Evolutionary conservation across 2,113 vertebrate species (phyloP).

Genomic region (Salvelinus alpinus): DNA sequence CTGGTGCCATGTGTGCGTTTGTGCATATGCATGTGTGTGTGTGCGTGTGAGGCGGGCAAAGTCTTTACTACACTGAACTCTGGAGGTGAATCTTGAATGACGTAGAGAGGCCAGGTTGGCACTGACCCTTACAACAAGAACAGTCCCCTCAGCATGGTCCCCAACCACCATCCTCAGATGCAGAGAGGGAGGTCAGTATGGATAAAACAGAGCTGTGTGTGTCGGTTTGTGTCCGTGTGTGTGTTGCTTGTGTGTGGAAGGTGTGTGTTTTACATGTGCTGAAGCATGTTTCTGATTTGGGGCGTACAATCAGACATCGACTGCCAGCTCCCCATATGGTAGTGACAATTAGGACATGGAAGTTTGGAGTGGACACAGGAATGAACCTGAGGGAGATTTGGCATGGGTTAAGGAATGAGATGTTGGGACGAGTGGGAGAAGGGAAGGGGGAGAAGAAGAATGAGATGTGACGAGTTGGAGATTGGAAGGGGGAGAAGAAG

Average conservation of each 20-base stretch:
- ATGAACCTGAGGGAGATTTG: neutral
- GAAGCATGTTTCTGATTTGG: too few relatives aligned
- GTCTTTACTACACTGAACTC: conserved; percentile 14
- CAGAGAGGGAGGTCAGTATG: neutral
- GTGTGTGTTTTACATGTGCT: neutral
- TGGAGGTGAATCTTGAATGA: conserved; percentile 24
- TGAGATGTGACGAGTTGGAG: too few relatives aligned
- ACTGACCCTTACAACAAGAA: conserved; percentile 20
- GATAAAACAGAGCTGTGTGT: neutral
- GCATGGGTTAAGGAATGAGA: neutral
- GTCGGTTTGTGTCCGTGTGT: too few relatives aligned
- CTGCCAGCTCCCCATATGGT: neutral
- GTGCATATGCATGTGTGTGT: neutral
- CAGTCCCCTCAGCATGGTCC: neutral
- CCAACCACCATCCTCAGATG: neutral
- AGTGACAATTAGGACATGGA: neutral
- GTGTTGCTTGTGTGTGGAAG: neutral
- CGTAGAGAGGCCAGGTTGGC: conserved; percentile 15
- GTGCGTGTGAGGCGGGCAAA: conserved; percentile 4
- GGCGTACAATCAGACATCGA: neutral
- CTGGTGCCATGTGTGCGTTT: conserved; percentile 1
- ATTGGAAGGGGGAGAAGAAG: too few relatives aligned
- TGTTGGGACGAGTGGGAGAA: too few relatives aligned
- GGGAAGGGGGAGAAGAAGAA: too few relatives aligned
- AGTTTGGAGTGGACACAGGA: neutral